These are phyloP conservation scores for Eulemur mongoz DNA, from an alignment of 2,797 vertebrate species.

Conservation along the genomic window DNA sequence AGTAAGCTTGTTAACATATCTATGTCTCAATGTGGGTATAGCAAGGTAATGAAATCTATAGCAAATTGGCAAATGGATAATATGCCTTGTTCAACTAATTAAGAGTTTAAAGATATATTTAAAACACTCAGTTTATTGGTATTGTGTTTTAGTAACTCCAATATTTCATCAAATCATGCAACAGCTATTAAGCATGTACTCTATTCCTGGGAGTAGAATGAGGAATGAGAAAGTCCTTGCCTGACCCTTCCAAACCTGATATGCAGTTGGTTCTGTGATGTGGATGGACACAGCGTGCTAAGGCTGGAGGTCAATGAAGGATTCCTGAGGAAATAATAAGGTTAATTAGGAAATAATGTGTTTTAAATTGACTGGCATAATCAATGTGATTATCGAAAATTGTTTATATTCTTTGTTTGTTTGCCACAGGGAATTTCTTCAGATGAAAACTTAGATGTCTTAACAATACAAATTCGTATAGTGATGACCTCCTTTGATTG, in stretches of 20 bases:
- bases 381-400: background rate
- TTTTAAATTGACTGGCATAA: background rate
- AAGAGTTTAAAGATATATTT: background rate
- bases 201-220: background rate
- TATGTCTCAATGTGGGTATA: background rate
- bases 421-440: background rate
- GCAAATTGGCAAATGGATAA: background rate
- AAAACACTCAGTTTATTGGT: background rate
- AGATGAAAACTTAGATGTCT: background rate
- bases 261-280: background rate
- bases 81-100: background rate
- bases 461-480: background rate
- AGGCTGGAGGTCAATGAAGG: background rate
- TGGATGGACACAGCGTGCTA: background rate
- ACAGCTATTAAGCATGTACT: background rate
- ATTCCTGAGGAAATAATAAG: background rate
- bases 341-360: background rate
- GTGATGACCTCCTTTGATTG: background rate
- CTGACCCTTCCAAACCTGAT: background rate
- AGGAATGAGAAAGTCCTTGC: background rate
- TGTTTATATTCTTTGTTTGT: background rate
- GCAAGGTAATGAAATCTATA: background rate
- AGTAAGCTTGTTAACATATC: background rate
- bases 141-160: background rate
- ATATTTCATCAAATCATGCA: background rate